phyloP scores from a whole-genome alignment of 2,888 invertebrate genomes.

The Entomobrya proxima region DNA sequence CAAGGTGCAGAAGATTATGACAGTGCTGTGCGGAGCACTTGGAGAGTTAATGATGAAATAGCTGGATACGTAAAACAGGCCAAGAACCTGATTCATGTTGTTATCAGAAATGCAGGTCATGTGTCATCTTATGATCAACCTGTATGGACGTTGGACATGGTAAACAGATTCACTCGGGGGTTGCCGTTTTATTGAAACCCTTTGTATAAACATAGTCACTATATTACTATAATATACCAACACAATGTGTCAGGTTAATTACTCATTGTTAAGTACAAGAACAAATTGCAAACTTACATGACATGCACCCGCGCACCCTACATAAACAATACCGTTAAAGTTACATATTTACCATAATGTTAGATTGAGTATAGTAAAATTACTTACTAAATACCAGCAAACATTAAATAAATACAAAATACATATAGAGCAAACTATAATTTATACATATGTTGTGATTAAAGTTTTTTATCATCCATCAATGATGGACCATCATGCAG shows the following conservation, averaged over 20 bases:
- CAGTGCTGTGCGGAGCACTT: slow-evolving; percentile 82
- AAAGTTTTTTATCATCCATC: too few species aligned
- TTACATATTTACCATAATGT: too few species aligned
- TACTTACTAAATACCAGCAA: too few species aligned
- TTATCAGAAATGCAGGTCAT: slow-evolving; percentile 89
- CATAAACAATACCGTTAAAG: too few species aligned
- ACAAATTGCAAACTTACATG: too few species aligned
- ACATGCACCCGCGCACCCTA: too few species aligned
- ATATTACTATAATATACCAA: neutral
- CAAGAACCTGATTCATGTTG: slow-evolving; percentile 84
- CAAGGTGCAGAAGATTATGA: slow-evolving; percentile 83
- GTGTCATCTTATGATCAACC: slow-evolving; percentile 90
- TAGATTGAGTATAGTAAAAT: too few species aligned
- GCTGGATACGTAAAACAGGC: slow-evolving; percentile 87
- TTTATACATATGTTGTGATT: too few species aligned
- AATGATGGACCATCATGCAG: too few species aligned
- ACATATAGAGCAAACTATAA: too few species aligned
- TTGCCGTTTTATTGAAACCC: slow-evolving; percentile 55
- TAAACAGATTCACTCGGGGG: slow-evolving; percentile 81
- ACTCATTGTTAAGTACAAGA: neutral
- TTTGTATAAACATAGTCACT: neutral
- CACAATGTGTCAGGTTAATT: neutral
- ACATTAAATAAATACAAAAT: too few species aligned
- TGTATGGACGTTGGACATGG: slow-evolving; percentile 86
- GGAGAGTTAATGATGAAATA: slow-evolving; percentile 82